phyloP scores from a whole-genome alignment of 1,140 invertebrate species.

The Lineus longissimus region DNA sequence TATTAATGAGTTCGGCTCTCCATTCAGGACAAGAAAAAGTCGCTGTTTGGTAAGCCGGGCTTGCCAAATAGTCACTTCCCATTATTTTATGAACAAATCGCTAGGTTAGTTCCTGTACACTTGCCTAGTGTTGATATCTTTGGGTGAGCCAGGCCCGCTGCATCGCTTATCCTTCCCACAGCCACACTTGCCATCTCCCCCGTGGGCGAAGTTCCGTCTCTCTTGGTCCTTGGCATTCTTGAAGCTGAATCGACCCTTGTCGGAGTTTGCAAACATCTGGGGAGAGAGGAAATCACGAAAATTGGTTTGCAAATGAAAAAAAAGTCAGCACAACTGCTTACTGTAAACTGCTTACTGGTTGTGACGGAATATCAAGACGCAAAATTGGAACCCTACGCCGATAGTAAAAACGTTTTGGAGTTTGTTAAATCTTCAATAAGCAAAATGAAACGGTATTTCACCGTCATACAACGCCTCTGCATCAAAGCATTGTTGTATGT shows the following conservation, averaged over 20 bases:
- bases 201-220: not conserved
- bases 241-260: not conserved
- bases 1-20: no score
- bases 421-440: no score
- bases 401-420: no score
- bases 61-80: no score
- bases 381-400: no score
- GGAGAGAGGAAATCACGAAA: not conserved
- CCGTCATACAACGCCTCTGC: no score
- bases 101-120: no score
- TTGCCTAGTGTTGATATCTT: not conserved
- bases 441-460: no score
- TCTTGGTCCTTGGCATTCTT: not conserved
- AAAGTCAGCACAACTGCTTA: slow-evolving; percentile 16
- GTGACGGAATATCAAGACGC: slow-evolving; percentile 15
- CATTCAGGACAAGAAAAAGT: no score
- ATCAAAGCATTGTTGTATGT: no score
- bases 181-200: not conserved
- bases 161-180: slow-evolving; percentile 4
- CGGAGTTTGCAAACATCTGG: not conserved
- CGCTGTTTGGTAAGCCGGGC: no score
- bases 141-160: slow-evolving; percentile 5
- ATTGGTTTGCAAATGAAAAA: not conserved
- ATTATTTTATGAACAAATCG: no score
- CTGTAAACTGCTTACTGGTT: not conserved